These are phyloP conservation scores for Lophura nycthemera DNA, from an alignment of 2,113 vertebrate species.

Conservation along the genomic window DNA sequence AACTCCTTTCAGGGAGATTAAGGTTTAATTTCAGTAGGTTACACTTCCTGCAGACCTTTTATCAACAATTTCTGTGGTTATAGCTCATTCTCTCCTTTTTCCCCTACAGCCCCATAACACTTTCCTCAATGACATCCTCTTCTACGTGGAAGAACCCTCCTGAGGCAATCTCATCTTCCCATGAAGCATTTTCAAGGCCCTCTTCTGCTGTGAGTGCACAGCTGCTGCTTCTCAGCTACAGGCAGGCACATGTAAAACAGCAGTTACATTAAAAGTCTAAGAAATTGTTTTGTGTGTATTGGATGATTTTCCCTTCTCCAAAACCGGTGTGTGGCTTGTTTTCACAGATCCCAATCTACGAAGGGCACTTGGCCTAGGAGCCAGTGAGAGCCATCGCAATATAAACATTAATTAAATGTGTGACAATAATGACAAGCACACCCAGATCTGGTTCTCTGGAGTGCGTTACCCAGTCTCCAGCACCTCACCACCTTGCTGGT, in stretches of 20 bases:
- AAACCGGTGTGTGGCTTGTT: background rate
- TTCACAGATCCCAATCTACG: background rate
- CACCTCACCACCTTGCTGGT: background rate
- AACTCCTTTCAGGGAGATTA: background rate
- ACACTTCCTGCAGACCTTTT: background rate
- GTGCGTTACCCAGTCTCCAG: background rate
- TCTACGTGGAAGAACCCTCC: background rate
- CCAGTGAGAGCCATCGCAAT: background rate
- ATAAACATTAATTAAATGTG: conserved; percentile 21
- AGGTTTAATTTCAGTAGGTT: background rate
- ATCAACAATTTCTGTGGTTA: background rate
- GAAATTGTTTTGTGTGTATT: background rate
- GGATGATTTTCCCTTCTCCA: background rate
- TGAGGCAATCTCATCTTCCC: background rate
- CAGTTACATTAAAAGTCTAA: background rate
- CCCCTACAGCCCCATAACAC: background rate
- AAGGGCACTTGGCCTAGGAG: background rate
- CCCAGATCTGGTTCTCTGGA: background rate
- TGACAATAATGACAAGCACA: background rate
- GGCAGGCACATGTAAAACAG: background rate
- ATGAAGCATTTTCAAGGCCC: background rate
- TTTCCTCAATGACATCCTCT: background rate
- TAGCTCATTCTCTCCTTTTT: background rate
- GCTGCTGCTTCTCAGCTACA: background rate
- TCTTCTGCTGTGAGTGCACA: background rate